Evolutionary conservation across 2,888 invertebrate species (phyloP).

Genomic region (Acrocyrtus sp.): DNA sequence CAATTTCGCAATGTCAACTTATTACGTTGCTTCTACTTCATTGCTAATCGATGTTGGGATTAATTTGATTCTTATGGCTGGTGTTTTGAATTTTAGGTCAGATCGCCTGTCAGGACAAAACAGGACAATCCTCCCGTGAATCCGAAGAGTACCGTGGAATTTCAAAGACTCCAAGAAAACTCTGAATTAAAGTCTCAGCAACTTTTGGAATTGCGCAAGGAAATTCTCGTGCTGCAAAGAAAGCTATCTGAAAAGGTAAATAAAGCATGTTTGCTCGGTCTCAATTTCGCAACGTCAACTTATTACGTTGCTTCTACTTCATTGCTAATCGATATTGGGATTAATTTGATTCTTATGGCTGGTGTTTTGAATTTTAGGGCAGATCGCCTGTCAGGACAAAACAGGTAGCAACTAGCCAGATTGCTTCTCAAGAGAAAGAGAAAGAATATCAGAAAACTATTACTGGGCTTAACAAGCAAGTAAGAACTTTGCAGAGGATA

Average conservation of each 20-base stretch:
- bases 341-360: no score
- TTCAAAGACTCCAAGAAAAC: slow-evolving; percentile 50
- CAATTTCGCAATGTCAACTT: neutral
- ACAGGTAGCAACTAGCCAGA: neutral
- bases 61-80: no score
- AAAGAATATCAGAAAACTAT: slow-evolving; percentile 58
- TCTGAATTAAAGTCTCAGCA: slow-evolving; percentile 49
- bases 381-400: neutral
- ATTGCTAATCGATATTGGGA: no score
- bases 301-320: neutral
- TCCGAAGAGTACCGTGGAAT: slow-evolving; percentile 34
- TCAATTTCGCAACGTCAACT: neutral
- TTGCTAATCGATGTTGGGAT: no score
- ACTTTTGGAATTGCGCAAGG: slow-evolving; percentile 50
- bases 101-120: neutral
- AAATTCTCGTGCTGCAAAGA: slow-evolving; percentile 52
- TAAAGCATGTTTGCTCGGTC: neutral
- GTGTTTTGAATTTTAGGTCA: no score
- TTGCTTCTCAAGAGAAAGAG: slow-evolving; percentile 54
- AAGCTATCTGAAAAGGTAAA: slow-evolving; percentile 37
- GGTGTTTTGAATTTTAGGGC: no score
- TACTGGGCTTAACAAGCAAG: slow-evolving; percentile 54
- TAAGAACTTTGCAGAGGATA: slow-evolving; percentile 58
- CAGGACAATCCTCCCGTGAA: slow-evolving; percentile 8
- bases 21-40: neutral